Evolutionary conservation across 2,888 invertebrate species (phyloP).

Genomic region (Temnothorax rugatulus): DNA sequence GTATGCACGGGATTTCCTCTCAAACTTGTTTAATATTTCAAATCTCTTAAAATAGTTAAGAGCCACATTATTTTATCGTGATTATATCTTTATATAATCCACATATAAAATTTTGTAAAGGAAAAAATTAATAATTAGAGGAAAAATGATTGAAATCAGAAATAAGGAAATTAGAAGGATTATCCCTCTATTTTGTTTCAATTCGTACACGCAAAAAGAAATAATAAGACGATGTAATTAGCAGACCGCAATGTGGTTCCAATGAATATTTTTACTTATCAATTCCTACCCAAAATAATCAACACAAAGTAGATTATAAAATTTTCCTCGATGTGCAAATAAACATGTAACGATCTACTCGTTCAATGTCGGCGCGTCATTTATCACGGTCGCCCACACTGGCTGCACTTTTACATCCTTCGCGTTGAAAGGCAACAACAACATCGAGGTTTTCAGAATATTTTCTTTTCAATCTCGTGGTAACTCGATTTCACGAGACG

Average conservation of each 20-base stretch:
- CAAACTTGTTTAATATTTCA: not conserved
- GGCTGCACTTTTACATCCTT: constrained; percentile 12
- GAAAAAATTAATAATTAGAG: not conserved
- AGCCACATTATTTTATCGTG: not conserved
- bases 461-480: not conserved
- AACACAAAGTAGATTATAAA: not conserved
- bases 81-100: not conserved
- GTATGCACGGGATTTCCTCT: not conserved
- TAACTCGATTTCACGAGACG: constrained; percentile 20
- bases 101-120: not conserved
- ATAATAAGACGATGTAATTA: not conserved
- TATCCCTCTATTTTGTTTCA: not conserved
- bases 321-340: not conserved
- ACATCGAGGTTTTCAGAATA: not conserved
- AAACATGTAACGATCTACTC: constrained; percentile 1
- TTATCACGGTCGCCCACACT: constrained; percentile 24
- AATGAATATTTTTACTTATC: not conserved
- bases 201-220: too few species aligned
- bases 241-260: not conserved
- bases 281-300: constrained; percentile 1
- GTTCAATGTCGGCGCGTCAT: constrained; percentile 16
- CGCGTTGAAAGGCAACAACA: constrained; percentile 2
- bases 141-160: not conserved
- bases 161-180: not conserved
- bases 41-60: not conserved